Conservation (phyloP, 2,888 invertebrate species). For the Chaetogeoica ovagalla region DNA sequence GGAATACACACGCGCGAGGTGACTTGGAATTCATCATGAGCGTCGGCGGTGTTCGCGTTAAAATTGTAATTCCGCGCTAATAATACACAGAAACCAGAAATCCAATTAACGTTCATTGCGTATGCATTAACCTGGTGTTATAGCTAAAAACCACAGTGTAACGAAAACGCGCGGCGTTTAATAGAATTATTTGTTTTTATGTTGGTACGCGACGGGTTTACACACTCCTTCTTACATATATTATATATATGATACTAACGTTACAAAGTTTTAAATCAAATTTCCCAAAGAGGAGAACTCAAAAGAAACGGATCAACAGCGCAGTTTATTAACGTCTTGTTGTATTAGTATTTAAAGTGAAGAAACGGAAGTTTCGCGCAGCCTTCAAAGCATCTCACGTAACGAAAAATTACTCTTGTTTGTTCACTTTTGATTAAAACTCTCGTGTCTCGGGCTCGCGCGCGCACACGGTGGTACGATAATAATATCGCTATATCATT, state of each 20-base stretch:
- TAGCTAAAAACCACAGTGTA: background rate
- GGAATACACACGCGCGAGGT: background rate
- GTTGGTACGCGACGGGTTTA: background rate
- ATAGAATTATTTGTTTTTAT: background rate
- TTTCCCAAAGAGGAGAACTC: background rate
- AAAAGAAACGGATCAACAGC: background rate
- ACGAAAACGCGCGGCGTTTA: background rate
- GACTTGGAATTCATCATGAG: background rate
- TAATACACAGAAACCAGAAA: background rate
- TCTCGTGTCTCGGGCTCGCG: background rate
- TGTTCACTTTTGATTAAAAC: constrained; percentile 34
- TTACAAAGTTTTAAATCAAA: constrained; percentile 17
- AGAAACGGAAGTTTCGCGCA: constrained; percentile 6
- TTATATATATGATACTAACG: background rate
- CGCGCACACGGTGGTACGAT: background rate
- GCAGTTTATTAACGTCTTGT: constrained; percentile 26
- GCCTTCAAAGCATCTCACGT: background rate
- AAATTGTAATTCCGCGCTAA: background rate
- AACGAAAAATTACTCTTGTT: constrained; percentile 28
- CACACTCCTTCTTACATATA: background rate
- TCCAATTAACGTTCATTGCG: background rate
- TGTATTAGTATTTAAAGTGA: constrained; percentile 20
- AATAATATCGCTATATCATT: background rate
- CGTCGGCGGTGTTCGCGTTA: background rate
- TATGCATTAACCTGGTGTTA: background rate